Evolutionary conservation across 2,797 vertebrate species (phyloP), one percentile per base, ranked within the genome.

Genomic region (Epinephelus coioides): DNA sequence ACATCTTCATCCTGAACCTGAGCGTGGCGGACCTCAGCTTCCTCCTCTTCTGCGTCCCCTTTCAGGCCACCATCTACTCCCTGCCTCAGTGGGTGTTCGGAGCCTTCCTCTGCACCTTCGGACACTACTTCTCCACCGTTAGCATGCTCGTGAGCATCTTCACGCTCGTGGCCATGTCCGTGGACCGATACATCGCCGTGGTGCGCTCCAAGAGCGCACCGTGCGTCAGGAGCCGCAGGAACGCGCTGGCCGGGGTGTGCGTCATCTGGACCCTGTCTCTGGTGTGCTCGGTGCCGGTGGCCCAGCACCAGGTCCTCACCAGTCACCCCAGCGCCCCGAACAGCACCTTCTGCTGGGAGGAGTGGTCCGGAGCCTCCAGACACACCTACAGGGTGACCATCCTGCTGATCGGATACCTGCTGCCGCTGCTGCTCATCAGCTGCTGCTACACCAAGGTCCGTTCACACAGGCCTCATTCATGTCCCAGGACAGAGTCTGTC

Each of bases 101-200:
- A 1, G 95, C 92, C 1, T 96, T 97, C 79, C 87, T 97, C 66
- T 97, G 97, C 74, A 94, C 87, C 69, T 96, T 92, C 81, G 95
- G 95, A n/a, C 97, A 97, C 92, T 97, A 95, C 72, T 73, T 95
- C 15, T 86, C 92, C 75, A 96, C 78, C 72, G 94, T 96, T 17
- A 94, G 93, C 70, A 96, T 96, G 96, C 92, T 97, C 66, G 96
- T 97, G 76, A 97, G 96, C 95, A 94, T 97, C 89, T 97, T 97
- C 86, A 97, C 96, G 0, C 94, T 97, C 27, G 96, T 94, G 40
- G 96, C 96, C 73, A 96, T 97, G 96, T 96, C 96, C 0, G 94
- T 95, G 90, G 97, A 97, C 88, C 94, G 96, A 3, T 97, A 97
- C 87, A 83, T 97, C 0, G 96, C 96, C 2, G 96, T 97, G 86